Conservation (phyloP, 2,113 vertebrate genomes). For the Sapajus apella region DNA sequence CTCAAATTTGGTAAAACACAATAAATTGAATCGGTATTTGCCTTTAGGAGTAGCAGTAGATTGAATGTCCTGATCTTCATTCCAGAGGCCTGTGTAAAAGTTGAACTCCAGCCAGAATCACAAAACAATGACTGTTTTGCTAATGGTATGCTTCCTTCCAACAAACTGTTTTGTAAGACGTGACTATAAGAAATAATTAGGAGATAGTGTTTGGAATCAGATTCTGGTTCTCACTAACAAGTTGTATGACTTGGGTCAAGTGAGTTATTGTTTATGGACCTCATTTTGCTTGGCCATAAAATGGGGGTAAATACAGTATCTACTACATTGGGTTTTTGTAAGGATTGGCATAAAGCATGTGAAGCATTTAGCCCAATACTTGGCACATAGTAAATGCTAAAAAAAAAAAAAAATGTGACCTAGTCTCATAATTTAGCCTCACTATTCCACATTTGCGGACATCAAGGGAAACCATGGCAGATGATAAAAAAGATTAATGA, state of each 20-base stretch:
- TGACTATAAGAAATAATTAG: neutral
- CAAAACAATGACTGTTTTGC: constrained; percentile 17
- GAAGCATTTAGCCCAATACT: neutral
- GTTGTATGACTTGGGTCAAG: neutral
- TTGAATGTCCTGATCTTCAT: neutral
- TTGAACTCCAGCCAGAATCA: neutral
- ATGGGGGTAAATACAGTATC: neutral
- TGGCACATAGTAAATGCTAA: neutral
- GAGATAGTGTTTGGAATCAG: neutral
- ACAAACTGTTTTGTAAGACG: neutral
- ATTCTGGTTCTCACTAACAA: neutral
- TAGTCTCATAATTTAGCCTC: neutral
- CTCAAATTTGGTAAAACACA: neutral
- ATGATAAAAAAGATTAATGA: neutral
- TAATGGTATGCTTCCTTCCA: neutral
- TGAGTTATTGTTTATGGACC: neutral
- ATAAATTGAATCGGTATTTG: neutral
- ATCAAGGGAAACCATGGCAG: neutral
- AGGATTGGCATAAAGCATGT: neutral
- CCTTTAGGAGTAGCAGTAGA: neutral
- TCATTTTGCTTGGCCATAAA: neutral
- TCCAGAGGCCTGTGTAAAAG: neutral
- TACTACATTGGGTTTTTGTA: neutral
- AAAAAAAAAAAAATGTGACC: neutral
- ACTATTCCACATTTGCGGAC: neutral